phyloP scores from a whole-genome alignment of 2,113 vertebrate genomes.

The Melanerpes aurifrons region DNA sequence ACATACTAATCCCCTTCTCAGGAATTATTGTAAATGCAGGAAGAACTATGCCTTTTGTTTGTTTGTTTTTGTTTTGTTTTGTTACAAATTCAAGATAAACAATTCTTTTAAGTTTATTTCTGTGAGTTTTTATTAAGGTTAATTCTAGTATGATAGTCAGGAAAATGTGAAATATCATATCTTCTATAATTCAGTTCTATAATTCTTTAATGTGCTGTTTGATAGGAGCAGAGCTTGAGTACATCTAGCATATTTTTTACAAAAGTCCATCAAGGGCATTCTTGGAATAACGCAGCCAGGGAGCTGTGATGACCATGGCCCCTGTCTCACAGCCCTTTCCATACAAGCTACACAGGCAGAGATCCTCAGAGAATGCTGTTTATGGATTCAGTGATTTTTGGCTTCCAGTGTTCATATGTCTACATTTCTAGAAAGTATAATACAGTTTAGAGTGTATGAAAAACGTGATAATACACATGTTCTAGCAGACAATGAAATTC shows the following conservation, averaged over 20 bases:
- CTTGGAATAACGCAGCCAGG: background rate
- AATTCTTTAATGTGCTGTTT: background rate
- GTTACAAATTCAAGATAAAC: background rate
- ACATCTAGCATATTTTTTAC: background rate
- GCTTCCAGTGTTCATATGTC: background rate
- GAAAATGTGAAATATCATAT: background rate
- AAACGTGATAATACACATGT: background rate
- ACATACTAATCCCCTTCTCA: background rate
- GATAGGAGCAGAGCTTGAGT: background rate
- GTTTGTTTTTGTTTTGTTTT: background rate
- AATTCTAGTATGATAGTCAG: background rate
- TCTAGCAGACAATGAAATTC: background rate
- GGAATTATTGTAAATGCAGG: background rate
- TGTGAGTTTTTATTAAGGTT: background rate
- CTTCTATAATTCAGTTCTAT: background rate
- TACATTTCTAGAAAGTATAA: background rate
- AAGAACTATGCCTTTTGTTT: background rate
- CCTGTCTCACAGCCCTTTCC: background rate
- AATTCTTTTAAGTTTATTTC: background rate
- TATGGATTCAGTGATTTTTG: background rate
- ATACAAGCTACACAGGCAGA: background rate
- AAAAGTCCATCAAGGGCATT: accelerated
- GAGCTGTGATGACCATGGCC: background rate
- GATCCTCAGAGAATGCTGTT: background rate
- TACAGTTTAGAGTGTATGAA: background rate